phyloP scores from a whole-genome alignment of 2,888 invertebrate genomes.

The Muscina levida region DNA sequence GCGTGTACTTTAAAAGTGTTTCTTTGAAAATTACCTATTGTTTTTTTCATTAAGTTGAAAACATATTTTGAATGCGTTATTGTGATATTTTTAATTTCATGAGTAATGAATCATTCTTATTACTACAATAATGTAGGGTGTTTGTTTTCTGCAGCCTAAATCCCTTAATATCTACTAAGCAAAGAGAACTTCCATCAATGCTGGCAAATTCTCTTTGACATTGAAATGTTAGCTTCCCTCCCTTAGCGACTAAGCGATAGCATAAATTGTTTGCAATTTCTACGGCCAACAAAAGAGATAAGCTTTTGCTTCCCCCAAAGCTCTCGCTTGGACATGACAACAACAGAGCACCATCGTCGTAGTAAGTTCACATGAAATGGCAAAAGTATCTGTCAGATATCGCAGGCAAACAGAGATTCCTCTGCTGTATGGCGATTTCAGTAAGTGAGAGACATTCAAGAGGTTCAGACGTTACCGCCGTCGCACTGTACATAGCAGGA shows the following conservation, averaged over 20 bases:
- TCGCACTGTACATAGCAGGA: not conserved
- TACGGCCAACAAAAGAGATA: too few relatives aligned
- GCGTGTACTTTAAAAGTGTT: too few relatives aligned
- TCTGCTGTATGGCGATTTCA: slow-evolving; percentile 27
- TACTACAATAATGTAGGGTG: slow-evolving; percentile 7
- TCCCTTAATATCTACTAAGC: not conserved
- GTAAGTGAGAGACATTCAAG: slow-evolving; percentile 55
- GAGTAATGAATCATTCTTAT: not conserved
- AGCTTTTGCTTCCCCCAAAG: too few relatives aligned
- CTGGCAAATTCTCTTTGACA: not conserved
- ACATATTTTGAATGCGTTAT: too few relatives aligned
- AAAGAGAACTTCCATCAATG: not conserved
- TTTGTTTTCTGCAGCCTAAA: too few relatives aligned
- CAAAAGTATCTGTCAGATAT: slow-evolving; percentile 21
- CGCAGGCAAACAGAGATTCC: not conserved
- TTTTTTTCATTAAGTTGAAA: too few relatives aligned
- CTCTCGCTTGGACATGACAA: not conserved
- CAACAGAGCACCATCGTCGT: not conserved
- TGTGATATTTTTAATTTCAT: too few relatives aligned
- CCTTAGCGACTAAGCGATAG: not conserved
- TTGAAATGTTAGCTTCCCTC: not conserved
- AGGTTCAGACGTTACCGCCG: slow-evolving; percentile 31
- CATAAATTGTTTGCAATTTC: too few relatives aligned
- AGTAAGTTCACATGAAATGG: not conserved
- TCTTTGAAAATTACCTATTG: too few relatives aligned